Base-by-base conservation (phyloP, 2,113 vertebrate genomes). In the Stercorarius parasiticus region DNA sequence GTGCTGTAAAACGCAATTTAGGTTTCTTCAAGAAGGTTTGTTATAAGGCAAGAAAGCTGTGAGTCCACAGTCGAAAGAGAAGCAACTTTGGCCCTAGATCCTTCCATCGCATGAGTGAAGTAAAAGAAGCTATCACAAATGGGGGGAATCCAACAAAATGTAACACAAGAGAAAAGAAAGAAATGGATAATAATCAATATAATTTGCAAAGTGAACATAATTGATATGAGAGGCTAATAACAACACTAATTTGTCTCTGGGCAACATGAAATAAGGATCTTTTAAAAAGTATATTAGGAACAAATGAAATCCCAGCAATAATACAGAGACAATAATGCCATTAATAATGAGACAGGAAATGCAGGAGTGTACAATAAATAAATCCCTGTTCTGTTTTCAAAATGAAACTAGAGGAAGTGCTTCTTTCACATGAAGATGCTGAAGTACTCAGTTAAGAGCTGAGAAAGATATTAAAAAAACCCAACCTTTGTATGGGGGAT, bases 311-410 rank as follows among this genome's bases (percentile, higher is more conserved):
- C 85, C 42, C 29, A 82, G 59, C 47, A 94, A 78, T 93, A 90
- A 95, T 67, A 86, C 38, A 86, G 73, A 86, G 82, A 85, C 36
- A 6, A 89, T 87, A 94, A 72, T 69, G 45, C 30, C 49, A 82
- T 91, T 82, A 88, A 85, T 91, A 91, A 94, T 72, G 70, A 93
- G 93, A 67, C 38, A 77, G 74, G 66, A 94, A 96, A 93, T 85
- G 52, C 43, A 90, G 34, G 26, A 79, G 36, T 43, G 34, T 42
- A 72, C n/a, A 65, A 71, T 52, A 93, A 93, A 94, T 87, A 94
- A 95, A 85, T 79, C 65, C 56, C 36, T 72, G 27, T 26, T 94
- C 90, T 90, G 50, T 61, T 90, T 91, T 82, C 13, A 13, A 90
- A 93, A 96, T 85, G 25, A 90, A 88, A 71, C 70, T 42, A 61